phyloP scores from a whole-genome alignment of 2,797 vertebrate species.

The Cetoscarus ocellatus region DNA sequence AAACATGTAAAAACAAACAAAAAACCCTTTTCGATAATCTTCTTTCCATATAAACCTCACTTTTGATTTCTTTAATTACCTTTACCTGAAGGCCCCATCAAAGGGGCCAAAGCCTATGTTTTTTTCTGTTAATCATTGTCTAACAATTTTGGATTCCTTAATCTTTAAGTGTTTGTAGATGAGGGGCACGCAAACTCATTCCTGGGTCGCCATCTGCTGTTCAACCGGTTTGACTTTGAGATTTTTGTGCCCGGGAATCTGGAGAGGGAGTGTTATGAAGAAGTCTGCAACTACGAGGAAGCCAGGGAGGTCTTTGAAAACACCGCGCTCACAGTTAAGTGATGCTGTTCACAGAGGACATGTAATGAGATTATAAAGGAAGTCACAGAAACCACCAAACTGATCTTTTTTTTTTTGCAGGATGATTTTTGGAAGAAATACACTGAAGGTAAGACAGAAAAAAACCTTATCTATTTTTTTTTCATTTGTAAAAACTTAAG shows the following conservation, averaged over 20 bases:
- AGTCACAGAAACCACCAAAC: background rate
- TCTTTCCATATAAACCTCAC: too few relatives aligned
- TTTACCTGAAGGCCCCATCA: too few relatives aligned
- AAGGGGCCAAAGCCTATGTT: too few relatives aligned
- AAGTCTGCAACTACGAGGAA: conserved; percentile 94
- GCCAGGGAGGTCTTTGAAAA: conserved; percentile 94
- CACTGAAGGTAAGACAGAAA: conserved; percentile 70
- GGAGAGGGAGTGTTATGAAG: conserved; percentile 94
- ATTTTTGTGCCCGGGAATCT: conserved; percentile 90
- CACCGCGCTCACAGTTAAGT: conserved; percentile 88
- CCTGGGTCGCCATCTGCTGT: conserved; percentile 90
- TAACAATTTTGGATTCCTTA: background rate
- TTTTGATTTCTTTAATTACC: too few relatives aligned
- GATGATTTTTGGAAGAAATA: conserved; percentile 91
- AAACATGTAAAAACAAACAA: too few relatives aligned
- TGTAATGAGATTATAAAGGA: too few relatives aligned
- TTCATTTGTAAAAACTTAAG: background rate
- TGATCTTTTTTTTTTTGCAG: conserved; percentile 76
- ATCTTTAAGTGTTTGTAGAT: conserved; percentile 87
- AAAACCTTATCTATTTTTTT: too few relatives aligned
- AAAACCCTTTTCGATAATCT: too few relatives aligned
- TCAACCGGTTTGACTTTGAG: conserved; percentile 96
- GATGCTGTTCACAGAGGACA: conserved; percentile 5
- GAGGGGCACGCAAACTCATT: conserved; percentile 89
- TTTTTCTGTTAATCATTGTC: background rate